Conservation (phyloP, 2,888 invertebrate species). For the Ectemnius cavifrons region DNA sequence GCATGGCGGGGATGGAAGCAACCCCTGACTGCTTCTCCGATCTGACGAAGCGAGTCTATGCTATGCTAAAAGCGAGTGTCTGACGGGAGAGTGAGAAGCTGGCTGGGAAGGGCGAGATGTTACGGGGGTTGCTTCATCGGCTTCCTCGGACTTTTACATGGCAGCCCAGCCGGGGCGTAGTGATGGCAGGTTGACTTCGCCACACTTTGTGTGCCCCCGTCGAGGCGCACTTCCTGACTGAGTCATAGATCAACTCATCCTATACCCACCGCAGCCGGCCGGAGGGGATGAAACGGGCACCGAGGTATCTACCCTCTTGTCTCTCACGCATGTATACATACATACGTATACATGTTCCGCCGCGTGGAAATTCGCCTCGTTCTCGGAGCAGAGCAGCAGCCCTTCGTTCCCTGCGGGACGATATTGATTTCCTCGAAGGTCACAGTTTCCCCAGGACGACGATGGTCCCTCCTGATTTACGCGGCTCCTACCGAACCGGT, state of each 20-base stretch:
- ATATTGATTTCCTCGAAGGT: constrained; percentile 70
- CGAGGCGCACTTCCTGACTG: constrained; percentile 69
- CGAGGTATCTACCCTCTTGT: constrained; percentile 30
- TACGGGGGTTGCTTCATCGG: constrained; percentile 41
- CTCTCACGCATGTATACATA: constrained; percentile 28
- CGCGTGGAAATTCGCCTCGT: constrained; percentile 22
- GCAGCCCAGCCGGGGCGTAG: constrained; percentile 31
- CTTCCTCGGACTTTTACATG: constrained; percentile 47
- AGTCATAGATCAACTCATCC: constrained; percentile 71
- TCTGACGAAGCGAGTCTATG: constrained; percentile 35
- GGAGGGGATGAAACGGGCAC: constrained; percentile 47
- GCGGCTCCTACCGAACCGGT: background rate
- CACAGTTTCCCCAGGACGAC: constrained; percentile 49
- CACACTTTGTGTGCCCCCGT: constrained; percentile 59
- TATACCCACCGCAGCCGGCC: constrained; percentile 15
- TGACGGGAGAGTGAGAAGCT: constrained; percentile 19
- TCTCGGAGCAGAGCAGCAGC: constrained; percentile 20
- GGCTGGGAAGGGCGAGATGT: constrained; percentile 6
- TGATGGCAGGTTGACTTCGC: constrained; percentile 59
- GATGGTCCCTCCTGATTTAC: constrained; percentile 51
- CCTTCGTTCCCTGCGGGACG: constrained; percentile 42
- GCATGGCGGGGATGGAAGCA: constrained; percentile 26
- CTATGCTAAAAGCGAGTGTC: background rate
- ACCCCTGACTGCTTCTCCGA: constrained; percentile 39
- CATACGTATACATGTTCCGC: constrained; percentile 18